Base-by-base conservation (phyloP, 2,113 vertebrate genomes). In the Desmodus rotundus region DNA sequence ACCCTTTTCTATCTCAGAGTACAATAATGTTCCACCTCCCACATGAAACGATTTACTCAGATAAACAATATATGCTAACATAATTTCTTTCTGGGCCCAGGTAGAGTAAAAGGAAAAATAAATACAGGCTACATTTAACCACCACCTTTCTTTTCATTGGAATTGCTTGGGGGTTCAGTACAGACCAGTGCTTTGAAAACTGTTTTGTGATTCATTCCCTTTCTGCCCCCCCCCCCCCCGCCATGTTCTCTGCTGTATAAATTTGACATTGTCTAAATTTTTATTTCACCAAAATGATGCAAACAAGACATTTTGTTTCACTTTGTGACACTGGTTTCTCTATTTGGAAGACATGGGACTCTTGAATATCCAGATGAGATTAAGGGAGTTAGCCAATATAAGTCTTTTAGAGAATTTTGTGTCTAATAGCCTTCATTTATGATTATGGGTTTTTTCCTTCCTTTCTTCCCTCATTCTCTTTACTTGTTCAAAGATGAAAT, bases 371-470 rank as follows among this genome's bases (percentile, higher is more conserved):
- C 54, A 87, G 65, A 65, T 81, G n/a, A 90, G 52, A 87, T 20
- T 38, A 87, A 81, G 19, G 28, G 20, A 43, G 9, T 84, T 74
- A 78, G 58, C 45, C 10, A 24, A 83, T 91, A 50, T 16, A 52
- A 45, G 36, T 12, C 41, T 91, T 91, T 85, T 83, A 67, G 56
- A 80, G 22, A 89, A 89, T 86, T 78, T 93, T 86, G n/a, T 82
- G 33, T 89, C 61, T 61, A 19, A 72, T 45, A 89, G 1, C 13
- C 26, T 73, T 89, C 36, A 78, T 61, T 92, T 81, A 85, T 47
- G 83, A 83, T 76, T 56, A 89, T 68, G 24, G 11, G 12, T 78
- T 78, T 89, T 70, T 43, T 17, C 24, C 38, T 92, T 38, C 33
- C 17, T 95, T 58, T 63, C 14, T 72, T 41, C n/a, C 43, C 38